These are phyloP conservation scores for Alcis repandata DNA, from an alignment of 2,888 invertebrate genomes.

Conservation along the genomic window DNA sequence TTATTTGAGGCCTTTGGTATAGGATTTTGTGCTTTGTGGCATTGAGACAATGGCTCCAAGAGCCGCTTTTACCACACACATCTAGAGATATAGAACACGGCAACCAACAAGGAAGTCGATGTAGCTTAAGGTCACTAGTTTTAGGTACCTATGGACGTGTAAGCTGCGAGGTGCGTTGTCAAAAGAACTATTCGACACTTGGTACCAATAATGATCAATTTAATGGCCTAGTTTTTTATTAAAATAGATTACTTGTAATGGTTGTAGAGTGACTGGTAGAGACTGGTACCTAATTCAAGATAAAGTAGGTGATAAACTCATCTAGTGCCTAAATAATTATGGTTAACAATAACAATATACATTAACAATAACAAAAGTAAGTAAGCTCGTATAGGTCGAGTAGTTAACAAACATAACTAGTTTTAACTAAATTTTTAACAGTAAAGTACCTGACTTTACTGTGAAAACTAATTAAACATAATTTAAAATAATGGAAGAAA, in stretches of 20 bases:
- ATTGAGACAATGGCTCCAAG: constrained; percentile 9
- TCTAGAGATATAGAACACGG: constrained; percentile 31
- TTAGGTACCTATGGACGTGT: constrained; percentile 49
- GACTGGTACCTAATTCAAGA: neutral
- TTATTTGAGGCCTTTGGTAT: neutral
- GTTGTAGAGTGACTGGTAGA: neutral
- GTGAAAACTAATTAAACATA: too few relatives aligned
- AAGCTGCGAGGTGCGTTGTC: constrained; percentile 34
- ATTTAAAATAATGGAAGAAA: too few relatives aligned
- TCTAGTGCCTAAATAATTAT: neutral
- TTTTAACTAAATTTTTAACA: too few relatives aligned
- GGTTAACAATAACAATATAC: too few relatives aligned
- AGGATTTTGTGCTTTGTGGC: neutral
- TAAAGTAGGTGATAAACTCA: constrained; percentile 16
- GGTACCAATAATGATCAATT: constrained; percentile 8
- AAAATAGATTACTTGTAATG: constrained; percentile 10
- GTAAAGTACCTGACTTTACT: too few relatives aligned
- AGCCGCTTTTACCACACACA: constrained; percentile 15
- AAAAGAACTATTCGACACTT: constrained; percentile 6
- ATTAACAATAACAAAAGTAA: too few relatives aligned
- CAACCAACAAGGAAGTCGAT: constrained; percentile 58
- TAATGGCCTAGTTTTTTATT: constrained; percentile 24
- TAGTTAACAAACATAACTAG: too few relatives aligned
- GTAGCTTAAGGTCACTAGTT: constrained; percentile 62
- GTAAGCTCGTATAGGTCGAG: too few relatives aligned